Evolutionary conservation across 1,140 invertebrate genomes (phyloP).

Genomic region (Drosophila ogumai): DNA sequence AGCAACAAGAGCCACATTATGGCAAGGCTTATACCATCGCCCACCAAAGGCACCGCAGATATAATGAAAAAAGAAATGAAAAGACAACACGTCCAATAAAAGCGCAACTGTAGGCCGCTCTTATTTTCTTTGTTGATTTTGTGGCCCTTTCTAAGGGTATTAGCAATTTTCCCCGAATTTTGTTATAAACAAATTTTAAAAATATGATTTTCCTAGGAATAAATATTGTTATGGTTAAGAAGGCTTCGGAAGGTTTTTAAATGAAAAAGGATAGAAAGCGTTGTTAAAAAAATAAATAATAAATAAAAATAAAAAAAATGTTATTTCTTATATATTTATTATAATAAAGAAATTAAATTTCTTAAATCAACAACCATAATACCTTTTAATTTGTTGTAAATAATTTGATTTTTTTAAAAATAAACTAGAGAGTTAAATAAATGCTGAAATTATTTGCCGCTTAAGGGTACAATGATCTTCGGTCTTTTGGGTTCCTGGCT

Average conservation of each 20-base stretch:
- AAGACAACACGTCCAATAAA: slow-evolving; percentile 46
- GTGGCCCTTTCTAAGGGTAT: not conserved
- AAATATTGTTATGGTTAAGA: not conserved
- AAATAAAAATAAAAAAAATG: no score
- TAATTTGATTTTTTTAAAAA: no score
- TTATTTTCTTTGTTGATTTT: not conserved
- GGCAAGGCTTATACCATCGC: slow-evolving; percentile 24
- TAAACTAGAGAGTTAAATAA: not conserved
- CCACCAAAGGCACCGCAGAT: slow-evolving; percentile 15
- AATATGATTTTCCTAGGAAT: no score
- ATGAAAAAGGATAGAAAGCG: not conserved
- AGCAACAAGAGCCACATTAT: slow-evolving; percentile 36
- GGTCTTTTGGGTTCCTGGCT: not conserved
- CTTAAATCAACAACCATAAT: no score
- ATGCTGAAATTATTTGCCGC: not conserved
- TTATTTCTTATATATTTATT: not conserved
- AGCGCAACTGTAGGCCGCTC: slow-evolving; percentile 15
- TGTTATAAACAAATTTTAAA: not conserved
- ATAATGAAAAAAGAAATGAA: slow-evolving; percentile 28
- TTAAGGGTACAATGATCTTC: not conserved
- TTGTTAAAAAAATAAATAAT: no score
- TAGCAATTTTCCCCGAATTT: not conserved
- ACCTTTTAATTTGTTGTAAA: no score
- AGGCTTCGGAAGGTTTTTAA: no score
- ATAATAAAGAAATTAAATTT: not conserved